A percentile compares a stretch with the other conserved stretches of the same genome.
These are phyloP conservation scores for Vanessa cardui DNA, from an alignment of 2,888 invertebrate species.

Conservation along the genomic window DNA sequence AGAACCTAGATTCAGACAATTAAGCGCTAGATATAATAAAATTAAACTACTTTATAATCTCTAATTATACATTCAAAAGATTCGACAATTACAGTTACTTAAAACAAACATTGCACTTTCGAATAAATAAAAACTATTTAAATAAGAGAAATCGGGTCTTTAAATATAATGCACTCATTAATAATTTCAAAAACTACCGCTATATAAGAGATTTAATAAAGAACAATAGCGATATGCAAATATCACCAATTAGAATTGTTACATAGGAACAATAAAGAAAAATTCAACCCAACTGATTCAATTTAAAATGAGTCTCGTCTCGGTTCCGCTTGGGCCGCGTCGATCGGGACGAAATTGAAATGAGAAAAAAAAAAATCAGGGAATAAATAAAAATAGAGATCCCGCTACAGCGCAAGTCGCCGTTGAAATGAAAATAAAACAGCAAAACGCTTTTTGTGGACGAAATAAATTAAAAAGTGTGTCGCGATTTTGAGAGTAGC, in stretches of 20 bases:
- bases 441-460: conserved; percentile 79
- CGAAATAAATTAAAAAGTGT: conserved; percentile 82
- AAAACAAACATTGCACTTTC: not conserved
- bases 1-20: not conserved
- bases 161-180: conserved; percentile 14
- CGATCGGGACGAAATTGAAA: conserved; percentile 80
- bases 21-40: not conserved
- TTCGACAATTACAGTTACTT: not conserved
- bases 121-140: conserved; percentile 18
- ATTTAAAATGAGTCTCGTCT: conserved; percentile 81
- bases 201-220: conserved; percentile 51
- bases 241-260: conserved; percentile 77
- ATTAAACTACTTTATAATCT: not conserved
- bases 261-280: conserved; percentile 51
- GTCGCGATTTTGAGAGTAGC: conserved; percentile 74
- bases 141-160: conserved; percentile 12
- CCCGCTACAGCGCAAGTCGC: conserved; percentile 82
- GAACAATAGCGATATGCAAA: conserved; percentile 74
- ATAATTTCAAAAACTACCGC: conserved; percentile 28
- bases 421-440: conserved; percentile 82
- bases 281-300: conserved; percentile 75
- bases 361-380: conserved; percentile 58
- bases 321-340: conserved; percentile 75
- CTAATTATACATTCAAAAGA: conserved; percentile 4
- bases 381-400: conserved; percentile 83